phyloP scores from a whole-genome alignment of 1,140 invertebrate genomes.

The Whitmania pigra region DNA sequence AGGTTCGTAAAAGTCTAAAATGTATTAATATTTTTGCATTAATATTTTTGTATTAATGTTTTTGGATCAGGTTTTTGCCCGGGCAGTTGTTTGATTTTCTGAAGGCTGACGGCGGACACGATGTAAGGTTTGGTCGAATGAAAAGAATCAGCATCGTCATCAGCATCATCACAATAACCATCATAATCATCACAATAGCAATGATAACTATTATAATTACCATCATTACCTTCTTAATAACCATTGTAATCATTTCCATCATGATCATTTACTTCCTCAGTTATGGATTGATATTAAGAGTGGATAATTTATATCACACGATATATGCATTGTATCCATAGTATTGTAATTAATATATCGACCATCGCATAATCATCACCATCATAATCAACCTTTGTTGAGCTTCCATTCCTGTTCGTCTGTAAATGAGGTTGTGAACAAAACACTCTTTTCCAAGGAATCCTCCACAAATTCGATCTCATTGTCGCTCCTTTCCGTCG shows the following conservation, averaged over 20 bases:
- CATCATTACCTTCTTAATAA: constrained; percentile 1
- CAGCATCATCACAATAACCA: neutral
- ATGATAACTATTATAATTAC: neutral
- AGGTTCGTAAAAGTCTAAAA: no score
- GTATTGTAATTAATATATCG: neutral
- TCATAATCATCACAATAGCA: constrained; percentile 2
- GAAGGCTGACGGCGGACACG: no score
- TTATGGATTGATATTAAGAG: no score
- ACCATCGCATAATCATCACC: neutral
- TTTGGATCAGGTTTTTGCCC: no score
- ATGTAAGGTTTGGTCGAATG: no score
- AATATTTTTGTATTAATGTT: no score
- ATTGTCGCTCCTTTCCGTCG: constrained; percentile 27
- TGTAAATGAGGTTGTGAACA: constrained; percentile 34
- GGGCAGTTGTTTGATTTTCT: no score
- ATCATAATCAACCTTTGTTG: constrained; percentile 24
- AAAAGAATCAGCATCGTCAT: constrained; percentile 14
- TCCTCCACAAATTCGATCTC: constrained; percentile 33
- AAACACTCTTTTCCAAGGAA: constrained; percentile 29
- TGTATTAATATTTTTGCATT: no score
- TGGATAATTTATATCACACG: no score
- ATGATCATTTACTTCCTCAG: no score
- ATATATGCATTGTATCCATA: no score
- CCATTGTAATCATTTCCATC: neutral
- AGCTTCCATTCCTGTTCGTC: constrained; percentile 35